Conservation (phyloP, 2,888 invertebrate species). For the Acanthosepion pharaonis region DNA sequence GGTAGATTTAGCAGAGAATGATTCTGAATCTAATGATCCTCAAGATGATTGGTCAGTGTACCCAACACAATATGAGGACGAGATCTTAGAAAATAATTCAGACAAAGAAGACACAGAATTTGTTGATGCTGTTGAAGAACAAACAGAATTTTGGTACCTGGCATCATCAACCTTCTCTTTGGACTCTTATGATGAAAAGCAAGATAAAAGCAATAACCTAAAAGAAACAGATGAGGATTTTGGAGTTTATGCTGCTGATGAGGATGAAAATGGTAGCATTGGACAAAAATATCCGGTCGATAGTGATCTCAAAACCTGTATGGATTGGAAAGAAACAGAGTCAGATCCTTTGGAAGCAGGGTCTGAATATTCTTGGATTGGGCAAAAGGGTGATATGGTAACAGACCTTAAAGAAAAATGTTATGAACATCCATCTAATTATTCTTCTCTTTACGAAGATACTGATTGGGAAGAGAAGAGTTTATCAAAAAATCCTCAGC, state of each 20-base stretch:
- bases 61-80: not conserved
- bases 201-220: not conserved
- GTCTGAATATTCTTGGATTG: not conserved
- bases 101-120: slow-evolving; percentile 37
- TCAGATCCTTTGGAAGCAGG: not conserved
- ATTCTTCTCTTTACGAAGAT: slow-evolving; percentile 23
- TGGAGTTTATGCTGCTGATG: not conserved
- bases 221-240: not conserved
- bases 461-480: not conserved
- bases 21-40: not conserved
- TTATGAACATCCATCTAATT: not conserved
- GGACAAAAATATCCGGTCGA: not conserved
- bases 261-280: not conserved
- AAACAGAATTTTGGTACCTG: not conserved
- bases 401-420: not conserved
- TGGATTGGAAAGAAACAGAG: not conserved
- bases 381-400: not conserved
- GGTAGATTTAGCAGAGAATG: not conserved
- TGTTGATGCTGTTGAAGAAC: slow-evolving; percentile 37
- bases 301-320: not conserved
- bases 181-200: not conserved
- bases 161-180: not conserved
- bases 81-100: not conserved
- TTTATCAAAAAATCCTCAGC: too few species aligned
- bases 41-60: not conserved